Evolutionary conservation across 2,797 vertebrate species (phyloP).

Genomic region (Lateolabrax maculatus): DNA sequence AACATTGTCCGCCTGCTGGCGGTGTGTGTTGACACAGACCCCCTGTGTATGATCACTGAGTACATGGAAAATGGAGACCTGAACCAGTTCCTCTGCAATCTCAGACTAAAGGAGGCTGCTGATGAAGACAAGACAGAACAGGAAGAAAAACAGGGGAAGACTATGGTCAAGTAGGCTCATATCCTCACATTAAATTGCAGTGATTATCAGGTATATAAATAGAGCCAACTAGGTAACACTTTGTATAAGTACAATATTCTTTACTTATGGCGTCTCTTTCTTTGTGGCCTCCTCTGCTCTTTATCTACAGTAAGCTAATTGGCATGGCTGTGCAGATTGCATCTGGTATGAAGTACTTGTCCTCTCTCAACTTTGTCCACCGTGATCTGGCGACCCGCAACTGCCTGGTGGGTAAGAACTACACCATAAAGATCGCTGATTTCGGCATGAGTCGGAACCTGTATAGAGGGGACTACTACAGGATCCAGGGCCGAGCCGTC

Average conservation of each 20-base stretch:
- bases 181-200: background rate
- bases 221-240: background rate
- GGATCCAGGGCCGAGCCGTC: constrained; percentile 96
- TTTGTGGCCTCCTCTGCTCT: constrained; percentile 6
- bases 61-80: constrained; percentile 99
- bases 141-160: constrained; percentile 54
- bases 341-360: constrained; percentile 98
- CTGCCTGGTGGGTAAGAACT: constrained; percentile 95
- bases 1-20: constrained; percentile 97
- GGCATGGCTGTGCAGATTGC: constrained; percentile 95
- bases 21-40: constrained; percentile 94
- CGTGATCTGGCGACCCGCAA: constrained; percentile 97
- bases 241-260: background rate
- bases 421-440: constrained; percentile 97
- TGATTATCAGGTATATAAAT: background rate
- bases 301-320: constrained; percentile 87
- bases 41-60: constrained; percentile 98
- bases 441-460: constrained; percentile 99
- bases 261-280: background rate
- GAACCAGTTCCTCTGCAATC: constrained; percentile 95
- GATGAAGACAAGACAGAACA: constrained; percentile 46
- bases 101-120: constrained; percentile 79
- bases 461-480: constrained; percentile 97
- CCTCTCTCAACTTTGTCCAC: constrained; percentile 97
- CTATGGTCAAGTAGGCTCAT: constrained; percentile 86